These are phyloP conservation scores for Branchipolynoe longqiensis DNA, from an alignment of 2,888 invertebrate species.

Conservation along the genomic window DNA sequence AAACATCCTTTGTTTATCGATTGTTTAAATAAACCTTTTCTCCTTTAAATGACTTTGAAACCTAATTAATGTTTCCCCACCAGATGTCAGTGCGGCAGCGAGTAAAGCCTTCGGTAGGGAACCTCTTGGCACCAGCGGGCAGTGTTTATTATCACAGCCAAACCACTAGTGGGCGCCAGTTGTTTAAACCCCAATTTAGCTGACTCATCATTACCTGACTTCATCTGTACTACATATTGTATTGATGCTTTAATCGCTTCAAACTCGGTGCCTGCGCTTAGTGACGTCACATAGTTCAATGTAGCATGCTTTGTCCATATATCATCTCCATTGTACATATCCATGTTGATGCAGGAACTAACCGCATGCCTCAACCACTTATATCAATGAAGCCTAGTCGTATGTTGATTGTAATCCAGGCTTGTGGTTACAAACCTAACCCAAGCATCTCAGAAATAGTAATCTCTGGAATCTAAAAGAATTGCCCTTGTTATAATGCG, in stretches of 20 bases:
- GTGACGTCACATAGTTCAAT: neutral
- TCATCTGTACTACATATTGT: conserved; percentile 7
- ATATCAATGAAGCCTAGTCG: no score
- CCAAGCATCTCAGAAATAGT: no score
- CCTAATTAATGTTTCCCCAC: conserved; percentile 30
- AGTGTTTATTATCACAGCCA: conserved; percentile 29
- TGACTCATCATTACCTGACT: conserved; percentile 2
- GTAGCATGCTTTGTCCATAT: neutral
- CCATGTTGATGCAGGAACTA: no score
- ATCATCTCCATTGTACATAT: no score
- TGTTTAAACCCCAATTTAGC: neutral
- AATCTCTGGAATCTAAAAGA: no score
- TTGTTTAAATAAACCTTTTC: no score
- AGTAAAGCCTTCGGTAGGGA: conserved; percentile 53
- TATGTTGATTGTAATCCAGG: no score
- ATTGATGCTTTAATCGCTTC: neutral
- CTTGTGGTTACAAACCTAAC: no score
- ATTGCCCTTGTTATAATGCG: no score
- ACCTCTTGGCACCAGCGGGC: conserved; percentile 6
- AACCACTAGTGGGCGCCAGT: conserved; percentile 6
- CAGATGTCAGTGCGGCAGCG: conserved; percentile 50
- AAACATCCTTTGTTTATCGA: no score
- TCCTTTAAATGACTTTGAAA: conserved; percentile 34
- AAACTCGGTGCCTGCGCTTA: conserved; percentile 11
- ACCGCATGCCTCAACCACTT: no score